Evolutionary conservation across 1,140 invertebrate species (phyloP), one percentile per base, ranked within the genome.

Genomic region (Anastatus disparis): DNA sequence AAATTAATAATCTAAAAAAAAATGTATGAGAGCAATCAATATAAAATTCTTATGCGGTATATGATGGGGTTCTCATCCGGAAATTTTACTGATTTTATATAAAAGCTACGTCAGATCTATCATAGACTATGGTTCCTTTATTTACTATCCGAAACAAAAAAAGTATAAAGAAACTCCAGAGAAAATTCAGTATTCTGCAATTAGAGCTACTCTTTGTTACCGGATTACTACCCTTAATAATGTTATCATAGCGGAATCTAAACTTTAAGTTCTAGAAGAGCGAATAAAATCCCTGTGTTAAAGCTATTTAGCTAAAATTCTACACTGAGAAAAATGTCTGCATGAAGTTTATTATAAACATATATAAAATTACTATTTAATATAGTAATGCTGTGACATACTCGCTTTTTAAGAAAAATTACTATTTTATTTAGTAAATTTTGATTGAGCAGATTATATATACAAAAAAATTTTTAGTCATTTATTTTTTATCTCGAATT

Each of bases 211-310:
- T 1, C 29, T 71, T 3, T 62, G 70, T 4, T 71, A 53, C 20
- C 26, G 63, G 1, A 24, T n/a, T 4, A 66, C 53, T n/a, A 66
- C 70, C 1, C 70, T 63, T 10, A 59, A 22, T 7, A 72, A 72
- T 44, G 27, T 71, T 20, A 29, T 71, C 12, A 12, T 66, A 3
- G 70, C 38, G 6, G 70, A 71, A 59, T 58, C 40, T 22, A 71
- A 59, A 50, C 15, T 71, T 1, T n/a, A 24, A 1, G 35, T 29
- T 13, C 44, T 71, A 10, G 35, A 64, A 22, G 42, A 66, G 2
- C 24, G 70, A 26, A 3, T 29, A 10, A 46, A 48, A 40, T 59
- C 52, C 12, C n/a, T 71, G n/a, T 65, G 62, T 29, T 35, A 58
- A 8, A 0, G 15, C 13, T 71, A 27, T 27, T 3, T 71, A 4